A percentile compares a stretch with the other conserved stretches of the same genome.
Conservation (phyloP, 2,888 invertebrate species). For the Sussaba pulchella region DNA sequence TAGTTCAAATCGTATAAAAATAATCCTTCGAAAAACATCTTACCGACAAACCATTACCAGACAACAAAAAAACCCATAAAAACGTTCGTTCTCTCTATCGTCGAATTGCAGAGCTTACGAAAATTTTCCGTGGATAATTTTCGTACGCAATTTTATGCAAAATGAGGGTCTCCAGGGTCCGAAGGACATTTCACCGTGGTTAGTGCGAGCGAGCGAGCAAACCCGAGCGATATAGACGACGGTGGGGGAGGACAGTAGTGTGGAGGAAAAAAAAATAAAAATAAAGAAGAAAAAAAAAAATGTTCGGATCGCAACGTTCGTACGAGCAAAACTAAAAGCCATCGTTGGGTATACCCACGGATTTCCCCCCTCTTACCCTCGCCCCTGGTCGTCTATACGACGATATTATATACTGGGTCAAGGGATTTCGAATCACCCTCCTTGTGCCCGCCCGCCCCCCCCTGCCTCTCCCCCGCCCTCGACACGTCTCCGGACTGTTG, state of each 20-base stretch:
- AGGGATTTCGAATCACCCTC: constrained; percentile 70
- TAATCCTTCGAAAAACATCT: neutral
- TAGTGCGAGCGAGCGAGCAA: neutral
- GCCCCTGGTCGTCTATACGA: constrained; percentile 43
- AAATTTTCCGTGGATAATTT: no score
- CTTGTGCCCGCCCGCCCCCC: no score
- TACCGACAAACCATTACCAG: no score
- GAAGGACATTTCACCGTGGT: neutral
- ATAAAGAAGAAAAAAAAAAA: no score
- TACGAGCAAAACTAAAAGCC: constrained; percentile 7
- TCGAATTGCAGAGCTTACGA: no score
- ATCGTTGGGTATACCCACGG: neutral
- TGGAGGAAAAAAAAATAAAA: no score
- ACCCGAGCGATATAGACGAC: no score
- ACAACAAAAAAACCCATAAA: no score
- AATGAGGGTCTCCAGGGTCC: no score
- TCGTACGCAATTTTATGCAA: no score
- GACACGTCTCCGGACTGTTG: constrained; percentile 50
- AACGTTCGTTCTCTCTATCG: no score
- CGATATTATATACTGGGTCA: constrained; percentile 71
- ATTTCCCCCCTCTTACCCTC: neutral
- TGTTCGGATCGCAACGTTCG: constrained; percentile 33
- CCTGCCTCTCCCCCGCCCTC: constrained; percentile 55
- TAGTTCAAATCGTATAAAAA: neutral
- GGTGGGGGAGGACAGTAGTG: no score